A percentile compares a stretch with the other conserved stretches of the same genome.
phyloP scores from a whole-genome alignment of 1,140 invertebrate species.

The Aphidius ervi region DNA sequence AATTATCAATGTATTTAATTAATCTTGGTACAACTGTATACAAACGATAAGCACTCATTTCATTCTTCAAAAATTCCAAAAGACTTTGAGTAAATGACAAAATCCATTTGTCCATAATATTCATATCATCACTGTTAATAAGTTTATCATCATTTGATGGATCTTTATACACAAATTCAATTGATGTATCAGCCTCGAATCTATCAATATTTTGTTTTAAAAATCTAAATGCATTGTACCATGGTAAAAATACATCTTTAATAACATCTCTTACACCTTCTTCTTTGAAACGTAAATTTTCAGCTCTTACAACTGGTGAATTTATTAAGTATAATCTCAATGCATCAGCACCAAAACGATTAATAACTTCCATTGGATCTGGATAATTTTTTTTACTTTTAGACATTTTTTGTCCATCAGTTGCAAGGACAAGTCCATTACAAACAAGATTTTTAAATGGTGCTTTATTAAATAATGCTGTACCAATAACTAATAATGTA shows the following conservation, averaged over 20 bases:
- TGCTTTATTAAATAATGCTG: slow-evolving; percentile 92
- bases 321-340: slow-evolving; percentile 95
- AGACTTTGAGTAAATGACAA: slow-evolving; percentile 93
- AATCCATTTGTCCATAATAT: slow-evolving; percentile 98
- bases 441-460: slow-evolving; percentile 98
- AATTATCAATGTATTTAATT: slow-evolving; percentile 94
- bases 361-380: slow-evolving; percentile 87
- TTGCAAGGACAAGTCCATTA: slow-evolving; percentile 91
- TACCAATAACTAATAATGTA: slow-evolving; percentile 93
- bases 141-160: slow-evolving; percentile 32
- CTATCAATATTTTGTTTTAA: slow-evolving; percentile 89
- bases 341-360: slow-evolving; percentile 96
- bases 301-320: slow-evolving; percentile 95
- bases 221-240: slow-evolving; percentile 98
- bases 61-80: slow-evolving; percentile 80
- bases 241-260: slow-evolving; percentile 97
- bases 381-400: slow-evolving; percentile 99
- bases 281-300: slow-evolving; percentile 95
- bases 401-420: slow-evolving; percentile 99
- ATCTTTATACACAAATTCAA: slow-evolving; percentile 63
- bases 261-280: slow-evolving; percentile 94
- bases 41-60: slow-evolving; percentile 92
- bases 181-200: slow-evolving; percentile 68
- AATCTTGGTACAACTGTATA: slow-evolving; percentile 94
- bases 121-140: slow-evolving; percentile 54